These are phyloP conservation scores for Gryon sp. DNA, from an alignment of 1,140 invertebrate genomes.

Conservation along the genomic window DNA sequence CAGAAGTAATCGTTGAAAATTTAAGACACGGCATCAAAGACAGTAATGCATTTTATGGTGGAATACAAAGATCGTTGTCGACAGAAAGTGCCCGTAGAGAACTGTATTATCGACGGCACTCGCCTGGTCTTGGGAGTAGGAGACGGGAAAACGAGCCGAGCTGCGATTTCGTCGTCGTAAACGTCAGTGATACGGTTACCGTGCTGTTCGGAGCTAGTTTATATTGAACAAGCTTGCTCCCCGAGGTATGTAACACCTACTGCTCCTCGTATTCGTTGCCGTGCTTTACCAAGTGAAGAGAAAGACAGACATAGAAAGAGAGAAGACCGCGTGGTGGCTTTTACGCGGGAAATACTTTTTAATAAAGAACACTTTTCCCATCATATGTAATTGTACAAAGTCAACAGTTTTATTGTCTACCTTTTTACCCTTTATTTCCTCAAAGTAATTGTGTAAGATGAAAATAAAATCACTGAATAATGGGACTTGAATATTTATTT, in stretches of 20 bases:
- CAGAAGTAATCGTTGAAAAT: slow-evolving; percentile 53
- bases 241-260: slow-evolving; percentile 79
- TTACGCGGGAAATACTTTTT: slow-evolving; percentile 72
- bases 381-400: neutral
- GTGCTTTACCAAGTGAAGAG: slow-evolving; percentile 47
- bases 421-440: neutral
- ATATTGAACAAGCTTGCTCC: slow-evolving; percentile 80
- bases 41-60: slow-evolving; percentile 64
- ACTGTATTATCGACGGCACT: slow-evolving; percentile 71
- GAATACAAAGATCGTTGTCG: slow-evolving; percentile 63
- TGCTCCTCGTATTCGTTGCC: slow-evolving; percentile 61
- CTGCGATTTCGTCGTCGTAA: slow-evolving; percentile 81
- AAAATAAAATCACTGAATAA: no score
- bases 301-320: no score
- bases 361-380: slow-evolving; percentile 2
- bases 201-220: slow-evolving; percentile 79
- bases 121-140: slow-evolving; percentile 54
- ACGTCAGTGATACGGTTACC: slow-evolving; percentile 81
- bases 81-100: slow-evolving; percentile 63
- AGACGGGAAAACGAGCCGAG: slow-evolving; percentile 75
- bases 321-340: slow-evolving; percentile 72
- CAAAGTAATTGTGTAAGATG: no score
- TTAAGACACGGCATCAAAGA: slow-evolving; percentile 63
- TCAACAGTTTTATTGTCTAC: neutral
- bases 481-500: no score